Percentiles rank a stretch among this genome's conserved stretches.
These are phyloP conservation scores for Brachionus sp. DNA, from an alignment of 1,140 invertebrate genomes.

Conservation along the genomic window DNA sequence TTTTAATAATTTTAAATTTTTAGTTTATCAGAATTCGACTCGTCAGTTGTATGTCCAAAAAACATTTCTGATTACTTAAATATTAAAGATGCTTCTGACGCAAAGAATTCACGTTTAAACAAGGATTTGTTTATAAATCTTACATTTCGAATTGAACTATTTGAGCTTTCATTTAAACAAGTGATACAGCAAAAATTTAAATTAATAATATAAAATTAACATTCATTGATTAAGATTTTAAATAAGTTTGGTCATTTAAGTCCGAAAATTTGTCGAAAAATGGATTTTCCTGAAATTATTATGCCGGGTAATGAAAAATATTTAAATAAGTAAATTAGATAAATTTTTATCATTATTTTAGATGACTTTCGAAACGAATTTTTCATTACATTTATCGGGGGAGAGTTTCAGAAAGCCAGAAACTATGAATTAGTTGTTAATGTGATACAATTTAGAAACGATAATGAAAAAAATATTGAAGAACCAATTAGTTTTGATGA, in stretches of 20 bases:
- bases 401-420: constrained; percentile 30
- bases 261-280: constrained; percentile 44
- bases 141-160: constrained; percentile 24
- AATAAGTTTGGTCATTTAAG: constrained; percentile 21
- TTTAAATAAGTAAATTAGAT: neutral
- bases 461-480: neutral
- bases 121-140: constrained; percentile 6
- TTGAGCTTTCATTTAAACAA: constrained; percentile 8
- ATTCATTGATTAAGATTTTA: neutral
- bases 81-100: neutral
- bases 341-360: too few relatives aligned
- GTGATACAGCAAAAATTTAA: neutral
- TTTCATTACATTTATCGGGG: constrained; percentile 26
- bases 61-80: neutral
- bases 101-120: neutral
- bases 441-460: neutral
- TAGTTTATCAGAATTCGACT: constrained; percentile 22
- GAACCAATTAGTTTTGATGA: neutral
- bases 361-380: constrained; percentile 44
- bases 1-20: neutral
- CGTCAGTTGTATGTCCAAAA: neutral
- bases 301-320: neutral
- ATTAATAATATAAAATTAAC: neutral
- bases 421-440: constrained; percentile 38
- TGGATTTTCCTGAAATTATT: constrained; percentile 45